Conservation (phyloP, 2,797 vertebrate species). For the Gallirallus australis region DNA sequence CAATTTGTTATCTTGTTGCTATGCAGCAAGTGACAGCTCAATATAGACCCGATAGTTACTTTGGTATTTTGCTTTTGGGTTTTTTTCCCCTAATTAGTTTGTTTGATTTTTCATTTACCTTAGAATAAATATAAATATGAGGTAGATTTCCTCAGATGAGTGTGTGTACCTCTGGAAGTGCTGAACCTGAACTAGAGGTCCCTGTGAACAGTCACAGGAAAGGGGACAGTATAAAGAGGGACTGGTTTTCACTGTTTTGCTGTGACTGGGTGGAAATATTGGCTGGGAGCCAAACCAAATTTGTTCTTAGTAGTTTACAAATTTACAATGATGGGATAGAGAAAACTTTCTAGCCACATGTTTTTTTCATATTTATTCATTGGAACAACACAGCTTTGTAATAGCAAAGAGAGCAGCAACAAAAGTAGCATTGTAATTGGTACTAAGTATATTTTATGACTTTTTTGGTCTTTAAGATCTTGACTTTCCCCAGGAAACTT, state of each 20-base stretch:
- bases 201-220: fast-evolving
- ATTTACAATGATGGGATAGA: neutral
- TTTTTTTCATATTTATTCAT: neutral
- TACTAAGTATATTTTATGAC: neutral
- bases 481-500: neutral
- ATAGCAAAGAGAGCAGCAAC: neutral
- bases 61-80: fast-evolving
- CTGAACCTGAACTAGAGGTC: neutral
- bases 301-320: neutral
- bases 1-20: neutral
- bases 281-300: neutral
- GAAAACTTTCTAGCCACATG: neutral
- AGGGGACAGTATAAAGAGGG: neutral
- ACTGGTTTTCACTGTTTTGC: neutral
- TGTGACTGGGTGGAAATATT: neutral
- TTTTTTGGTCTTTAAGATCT: neutral
- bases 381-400: neutral
- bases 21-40: neutral
- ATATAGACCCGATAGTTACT: neutral
- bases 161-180: neutral
- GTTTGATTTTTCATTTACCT: neutral
- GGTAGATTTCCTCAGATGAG: neutral
- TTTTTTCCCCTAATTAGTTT: neutral
- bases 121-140: neutral
- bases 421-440: neutral